phyloP scores from a whole-genome alignment of 2,797 vertebrate species.

The Gambusia yucatana region DNA sequence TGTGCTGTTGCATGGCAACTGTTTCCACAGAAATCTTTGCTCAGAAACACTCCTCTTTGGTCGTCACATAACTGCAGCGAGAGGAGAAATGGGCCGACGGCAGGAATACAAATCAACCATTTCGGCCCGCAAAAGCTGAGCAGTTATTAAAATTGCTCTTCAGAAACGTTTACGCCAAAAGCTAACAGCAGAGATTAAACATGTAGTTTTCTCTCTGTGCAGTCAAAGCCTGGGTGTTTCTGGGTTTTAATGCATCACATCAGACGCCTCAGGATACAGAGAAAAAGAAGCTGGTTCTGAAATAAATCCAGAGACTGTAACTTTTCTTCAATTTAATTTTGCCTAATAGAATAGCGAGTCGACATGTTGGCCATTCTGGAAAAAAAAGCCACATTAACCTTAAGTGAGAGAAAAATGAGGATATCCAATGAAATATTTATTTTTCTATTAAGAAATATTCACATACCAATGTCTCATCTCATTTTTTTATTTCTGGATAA shows the following conservation, averaged over 20 bases:
- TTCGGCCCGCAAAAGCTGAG: constrained; percentile 29
- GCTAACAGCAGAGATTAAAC: not conserved
- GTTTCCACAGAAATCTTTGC: constrained; percentile 89
- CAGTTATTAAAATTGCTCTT: constrained; percentile 8
- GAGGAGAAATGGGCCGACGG: constrained; percentile 61
- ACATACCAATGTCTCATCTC: not conserved
- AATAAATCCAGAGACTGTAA: not conserved
- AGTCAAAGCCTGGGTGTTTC: not conserved
- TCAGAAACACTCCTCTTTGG: constrained; percentile 72
- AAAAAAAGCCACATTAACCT: not conserved
- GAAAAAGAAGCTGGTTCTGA: not conserved
- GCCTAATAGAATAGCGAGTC: no score
- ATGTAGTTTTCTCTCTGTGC: not conserved
- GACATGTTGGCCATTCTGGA: not conserved
- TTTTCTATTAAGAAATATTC: not conserved
- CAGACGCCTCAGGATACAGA: not conserved
- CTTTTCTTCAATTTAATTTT: not conserved
- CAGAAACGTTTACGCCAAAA: not conserved
- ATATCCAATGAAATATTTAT: not conserved
- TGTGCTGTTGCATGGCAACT: constrained; percentile 81
- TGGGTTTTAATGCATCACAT: not conserved
- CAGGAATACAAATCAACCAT: constrained; percentile 60
- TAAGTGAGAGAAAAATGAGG: not conserved
- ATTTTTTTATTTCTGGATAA: not conserved
- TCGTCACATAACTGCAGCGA: constrained; percentile 66